Evolutionary conservation across 2,797 vertebrate species (phyloP).

Genomic region (Coccyzus lansbergi): DNA sequence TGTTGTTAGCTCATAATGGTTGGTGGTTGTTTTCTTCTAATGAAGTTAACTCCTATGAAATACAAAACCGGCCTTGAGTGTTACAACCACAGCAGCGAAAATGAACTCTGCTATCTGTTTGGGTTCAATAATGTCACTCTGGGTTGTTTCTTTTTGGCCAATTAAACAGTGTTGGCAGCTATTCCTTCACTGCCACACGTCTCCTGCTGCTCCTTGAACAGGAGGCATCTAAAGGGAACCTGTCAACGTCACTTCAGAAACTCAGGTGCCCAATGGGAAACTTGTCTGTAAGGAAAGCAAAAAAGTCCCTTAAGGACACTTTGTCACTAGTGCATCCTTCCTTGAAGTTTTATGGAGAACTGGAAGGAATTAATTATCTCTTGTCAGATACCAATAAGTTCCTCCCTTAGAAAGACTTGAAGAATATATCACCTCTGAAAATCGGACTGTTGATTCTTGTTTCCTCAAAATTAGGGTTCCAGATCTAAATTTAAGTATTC

Average conservation of each 20-base stretch:
- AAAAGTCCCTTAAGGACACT: background rate
- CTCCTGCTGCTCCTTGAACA: background rate
- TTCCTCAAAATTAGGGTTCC: background rate
- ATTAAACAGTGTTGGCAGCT: background rate
- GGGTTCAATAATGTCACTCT: background rate
- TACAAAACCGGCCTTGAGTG: background rate
- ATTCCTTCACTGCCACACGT: background rate
- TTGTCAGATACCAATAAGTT: background rate
- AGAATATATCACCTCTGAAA: background rate
- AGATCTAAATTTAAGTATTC: background rate
- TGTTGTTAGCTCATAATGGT: background rate
- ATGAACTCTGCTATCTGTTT: background rate
- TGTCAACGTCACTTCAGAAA: background rate
- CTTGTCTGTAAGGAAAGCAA: background rate
- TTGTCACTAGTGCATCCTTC: background rate
- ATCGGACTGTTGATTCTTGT: background rate
- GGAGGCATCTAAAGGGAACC: background rate
- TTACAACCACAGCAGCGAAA: background rate
- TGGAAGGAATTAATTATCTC: background rate
- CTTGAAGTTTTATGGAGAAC: background rate
- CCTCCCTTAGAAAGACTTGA: background rate
- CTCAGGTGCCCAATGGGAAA: background rate
- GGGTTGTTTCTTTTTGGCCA: background rate
- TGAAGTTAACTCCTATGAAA: conserved; percentile 1
- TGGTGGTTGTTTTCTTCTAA: background rate